phyloP scores from a whole-genome alignment of 2,113 vertebrate species.

The Rhea americana region DNA sequence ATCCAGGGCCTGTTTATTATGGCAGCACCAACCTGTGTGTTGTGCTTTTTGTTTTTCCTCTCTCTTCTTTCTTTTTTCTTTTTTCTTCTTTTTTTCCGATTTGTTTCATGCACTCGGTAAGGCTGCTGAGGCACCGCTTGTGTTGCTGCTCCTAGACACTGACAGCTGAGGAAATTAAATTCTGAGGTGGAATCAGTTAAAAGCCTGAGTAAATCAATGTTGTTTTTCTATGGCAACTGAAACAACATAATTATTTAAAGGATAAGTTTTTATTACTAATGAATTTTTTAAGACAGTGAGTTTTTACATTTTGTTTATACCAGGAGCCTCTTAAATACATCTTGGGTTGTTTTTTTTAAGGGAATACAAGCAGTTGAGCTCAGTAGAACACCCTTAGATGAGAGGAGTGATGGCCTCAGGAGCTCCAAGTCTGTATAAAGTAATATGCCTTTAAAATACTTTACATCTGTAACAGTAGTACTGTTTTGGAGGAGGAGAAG shows the following conservation, averaged over 20 bases:
- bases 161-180: conserved; percentile 65
- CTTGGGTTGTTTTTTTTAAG: not conserved
- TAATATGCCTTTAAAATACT: not conserved
- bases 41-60: not conserved
- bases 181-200: conserved; percentile 27
- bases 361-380: not conserved
- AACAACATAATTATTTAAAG: conserved; percentile 34
- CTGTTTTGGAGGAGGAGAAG: not conserved
- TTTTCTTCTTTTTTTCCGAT: not conserved
- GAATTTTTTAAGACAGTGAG: not conserved
- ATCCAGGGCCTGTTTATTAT: conserved; percentile 8
- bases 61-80: not conserved
- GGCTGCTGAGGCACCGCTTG: not conserved
- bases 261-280: conserved; percentile 27
- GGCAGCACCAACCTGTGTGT: not conserved
- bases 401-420: not conserved
- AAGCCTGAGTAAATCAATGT: conserved; percentile 6
- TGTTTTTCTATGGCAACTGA: conserved; percentile 56
- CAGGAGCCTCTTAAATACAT: not conserved
- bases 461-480: not conserved
- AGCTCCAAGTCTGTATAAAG: not conserved
- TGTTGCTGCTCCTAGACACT: conserved; percentile 21
- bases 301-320: not conserved
- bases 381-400: not conserved
- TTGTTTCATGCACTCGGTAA: not conserved